Base-by-base conservation (phyloP, 2,888 invertebrate species). In the Rhamnusium bicolor region DNA sequence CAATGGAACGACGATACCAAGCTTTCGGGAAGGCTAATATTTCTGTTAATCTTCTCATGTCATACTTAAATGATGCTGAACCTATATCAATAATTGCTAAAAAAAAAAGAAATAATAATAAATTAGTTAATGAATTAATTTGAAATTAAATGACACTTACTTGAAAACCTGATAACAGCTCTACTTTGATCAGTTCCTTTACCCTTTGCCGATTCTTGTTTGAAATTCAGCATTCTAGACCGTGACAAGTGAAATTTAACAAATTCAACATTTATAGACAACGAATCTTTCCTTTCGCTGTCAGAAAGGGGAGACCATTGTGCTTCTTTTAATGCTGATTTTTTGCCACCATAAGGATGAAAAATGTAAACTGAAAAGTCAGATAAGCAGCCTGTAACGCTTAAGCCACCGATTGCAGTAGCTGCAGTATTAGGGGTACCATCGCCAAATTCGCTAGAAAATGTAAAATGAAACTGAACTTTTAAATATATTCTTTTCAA, bases 311-410 rank as follows among this genome's bases (percentile, higher is more conserved):
- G 96, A 0, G 96, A 95, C 92, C 96, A 96, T 86, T 96, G 96
- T 0, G 95, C 93, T 86, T 94, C 94, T 86, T 94, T 94, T 7
- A 90, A 82, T 7, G 94, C 93, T 63, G 94, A 91, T 88, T 96
- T 96, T 88, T 97, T 97, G 61, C 95, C 95, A 6, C 98, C 98
- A 86, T 98, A 99, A 0, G 99, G 99, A 89, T 99, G 99, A 90
- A 98, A 99, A 84, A 99, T 97, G 88, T 97, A 98, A 2, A 99
- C 95, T 1, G 97, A 98, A 89, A 99, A 99, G 89, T 98, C 98
- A 0, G 98, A 96, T 73, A 99, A 91, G 84, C 97, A 98, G 0
- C 98, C 98, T 0, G 98, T 99, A 5, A 99, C 96, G 87, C 98
- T 97, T 1, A 97, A 90, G 0, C 97, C 96, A 29, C 96, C 96